These are phyloP conservation scores for Chromobotia macracanthus DNA, from an alignment of 2,797 vertebrate species.

Conservation along the genomic window DNA sequence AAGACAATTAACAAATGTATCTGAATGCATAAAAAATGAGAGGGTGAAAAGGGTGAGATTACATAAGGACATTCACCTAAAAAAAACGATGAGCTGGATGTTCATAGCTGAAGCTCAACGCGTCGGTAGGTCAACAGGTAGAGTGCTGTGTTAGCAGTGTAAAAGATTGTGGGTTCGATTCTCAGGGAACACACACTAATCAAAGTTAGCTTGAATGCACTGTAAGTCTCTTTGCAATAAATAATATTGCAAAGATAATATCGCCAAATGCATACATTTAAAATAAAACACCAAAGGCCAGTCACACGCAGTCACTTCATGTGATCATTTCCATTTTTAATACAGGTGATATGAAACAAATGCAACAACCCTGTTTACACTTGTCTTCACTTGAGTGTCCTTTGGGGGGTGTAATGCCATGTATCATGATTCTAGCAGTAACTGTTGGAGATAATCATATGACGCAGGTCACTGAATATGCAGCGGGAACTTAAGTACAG, in stretches of 20 bases:
- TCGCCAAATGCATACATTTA: too few species aligned
- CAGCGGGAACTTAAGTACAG: constrained; percentile 76
- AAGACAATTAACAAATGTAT: too few species aligned
- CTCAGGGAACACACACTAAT: too few species aligned
- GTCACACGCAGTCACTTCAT: constrained; percentile 71
- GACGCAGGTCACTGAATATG: constrained; percentile 80
- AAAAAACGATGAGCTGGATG: too few species aligned
- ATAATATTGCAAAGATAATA: too few species aligned
- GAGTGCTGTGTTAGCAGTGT: too few species aligned
- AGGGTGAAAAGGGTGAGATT: constrained; percentile 61
- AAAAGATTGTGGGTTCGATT: too few species aligned
- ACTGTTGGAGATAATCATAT: constrained; percentile 79
- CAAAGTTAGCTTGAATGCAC: too few species aligned
- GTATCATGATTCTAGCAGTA: constrained; percentile 77
- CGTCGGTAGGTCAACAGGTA: too few species aligned
- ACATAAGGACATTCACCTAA: constrained; percentile 63
- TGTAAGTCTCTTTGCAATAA: too few species aligned
- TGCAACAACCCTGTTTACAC: constrained; percentile 84
- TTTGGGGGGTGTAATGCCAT: constrained; percentile 59
- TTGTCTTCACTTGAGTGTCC: constrained; percentile 69
- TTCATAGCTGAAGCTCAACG: too few species aligned
- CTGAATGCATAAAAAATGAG: constrained; percentile 62
- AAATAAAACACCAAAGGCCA: constrained; percentile 34
- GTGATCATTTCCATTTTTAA: constrained; percentile 81
- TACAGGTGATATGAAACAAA: constrained; percentile 85